Percentiles rank a stretch among this genome's conserved stretches.
Conservation (phyloP, 2,888 invertebrate species). For the Hyppa rectilinea region DNA sequence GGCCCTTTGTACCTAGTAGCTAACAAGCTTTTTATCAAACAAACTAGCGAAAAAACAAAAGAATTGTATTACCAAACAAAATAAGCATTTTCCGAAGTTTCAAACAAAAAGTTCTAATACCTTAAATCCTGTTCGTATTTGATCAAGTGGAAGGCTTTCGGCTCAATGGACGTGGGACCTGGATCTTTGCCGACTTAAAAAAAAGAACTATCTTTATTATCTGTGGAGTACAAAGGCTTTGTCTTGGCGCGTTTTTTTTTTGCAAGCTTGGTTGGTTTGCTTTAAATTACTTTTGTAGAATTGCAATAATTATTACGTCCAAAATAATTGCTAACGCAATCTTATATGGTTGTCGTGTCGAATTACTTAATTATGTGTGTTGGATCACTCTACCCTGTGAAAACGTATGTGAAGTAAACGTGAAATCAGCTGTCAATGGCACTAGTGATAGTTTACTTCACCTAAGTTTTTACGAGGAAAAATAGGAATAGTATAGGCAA, state of each 20-base stretch:
- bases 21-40: neutral
- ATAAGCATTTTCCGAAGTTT: slow-evolving; percentile 50
- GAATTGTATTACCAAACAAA: slow-evolving; percentile 64
- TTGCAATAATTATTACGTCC: neutral
- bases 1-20: no score
- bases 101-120: slow-evolving; percentile 72
- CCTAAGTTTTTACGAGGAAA: no score
- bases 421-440: no score
- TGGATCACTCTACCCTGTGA: no score
- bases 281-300: neutral
- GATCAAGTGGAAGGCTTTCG: slow-evolving; percentile 77
- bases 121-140: slow-evolving; percentile 74
- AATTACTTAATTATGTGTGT: no score
- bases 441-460: no score
- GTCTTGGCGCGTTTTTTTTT: slow-evolving; percentile 55
- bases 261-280: neutral
- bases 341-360: no score
- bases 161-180: slow-evolving; percentile 69
- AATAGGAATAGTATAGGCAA: no score
- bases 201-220: slow-evolving; percentile 61
- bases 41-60: slow-evolving; percentile 32
- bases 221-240: slow-evolving; percentile 62
- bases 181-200: slow-evolving; percentile 61
- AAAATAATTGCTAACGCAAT: no score
- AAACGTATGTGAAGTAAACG: no score